phyloP scores from a whole-genome alignment of 2,113 vertebrate genomes.

The Alligator sinensis region DNA sequence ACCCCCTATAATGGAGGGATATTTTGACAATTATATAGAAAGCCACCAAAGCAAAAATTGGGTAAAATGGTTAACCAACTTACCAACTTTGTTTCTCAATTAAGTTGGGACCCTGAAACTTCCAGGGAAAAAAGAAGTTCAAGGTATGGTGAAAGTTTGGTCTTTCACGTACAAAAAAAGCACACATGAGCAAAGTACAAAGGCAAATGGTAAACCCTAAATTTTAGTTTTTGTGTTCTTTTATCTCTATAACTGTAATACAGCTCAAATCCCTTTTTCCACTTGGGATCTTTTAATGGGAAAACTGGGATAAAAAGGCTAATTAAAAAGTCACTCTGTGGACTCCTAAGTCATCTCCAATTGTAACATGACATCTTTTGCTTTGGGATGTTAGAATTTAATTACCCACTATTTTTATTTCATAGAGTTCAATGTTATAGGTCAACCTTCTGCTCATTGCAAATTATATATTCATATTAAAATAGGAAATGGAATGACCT shows the following conservation, averaged over 20 bases:
- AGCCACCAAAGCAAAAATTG: slow-evolving; percentile 22
- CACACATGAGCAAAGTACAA: slow-evolving; percentile 50
- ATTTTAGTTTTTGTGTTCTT: slow-evolving; percentile 36
- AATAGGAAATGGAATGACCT: slow-evolving; percentile 65
- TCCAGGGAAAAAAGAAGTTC: slow-evolving; percentile 13
- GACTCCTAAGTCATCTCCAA: slow-evolving; percentile 48
- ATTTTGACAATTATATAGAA: neutral
- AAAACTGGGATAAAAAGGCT: slow-evolving; percentile 53
- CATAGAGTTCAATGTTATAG: neutral
- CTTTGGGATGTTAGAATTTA: slow-evolving; percentile 51
- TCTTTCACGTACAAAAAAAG: slow-evolving; percentile 57
- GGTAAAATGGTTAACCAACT: slow-evolving; percentile 32
- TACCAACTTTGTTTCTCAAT: slow-evolving; percentile 59
- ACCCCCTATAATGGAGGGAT: slow-evolving; percentile 5
- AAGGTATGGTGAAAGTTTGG: slow-evolving; percentile 43
- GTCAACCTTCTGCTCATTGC: slow-evolving; percentile 43
- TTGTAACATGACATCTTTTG: slow-evolving; percentile 53
- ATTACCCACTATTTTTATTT: slow-evolving; percentile 40
- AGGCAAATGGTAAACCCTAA: slow-evolving; percentile 22
- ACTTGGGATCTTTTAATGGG: slow-evolving; percentile 75
- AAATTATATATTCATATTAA: slow-evolving; percentile 57
- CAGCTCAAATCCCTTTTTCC: slow-evolving; percentile 54
- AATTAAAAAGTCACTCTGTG: slow-evolving; percentile 48
- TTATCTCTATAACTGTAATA: slow-evolving; percentile 16
- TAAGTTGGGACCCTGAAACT: slow-evolving; percentile 46